Percentiles rank a stretch among this genome's conserved stretches.
phyloP scores from a whole-genome alignment of 2,797 vertebrate species.

The Pangasius macronema region DNA sequence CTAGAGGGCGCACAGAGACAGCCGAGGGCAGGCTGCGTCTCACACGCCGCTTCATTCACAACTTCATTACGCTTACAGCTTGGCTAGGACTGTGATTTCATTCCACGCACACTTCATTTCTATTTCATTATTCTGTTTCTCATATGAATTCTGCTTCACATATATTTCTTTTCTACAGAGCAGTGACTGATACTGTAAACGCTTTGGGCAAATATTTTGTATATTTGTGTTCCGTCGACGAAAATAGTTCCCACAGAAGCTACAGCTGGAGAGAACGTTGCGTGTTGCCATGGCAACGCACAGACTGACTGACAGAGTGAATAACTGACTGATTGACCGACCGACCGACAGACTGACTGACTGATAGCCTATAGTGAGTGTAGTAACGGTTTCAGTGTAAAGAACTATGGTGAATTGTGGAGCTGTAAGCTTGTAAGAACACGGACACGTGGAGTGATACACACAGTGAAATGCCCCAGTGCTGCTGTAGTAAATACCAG shows the following conservation, averaged over 20 bases:
- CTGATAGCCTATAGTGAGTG: not conserved
- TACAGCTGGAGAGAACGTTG: not conserved
- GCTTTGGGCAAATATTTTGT: not conserved
- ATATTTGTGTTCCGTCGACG: not conserved
- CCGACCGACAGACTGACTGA: not conserved
- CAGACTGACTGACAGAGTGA: too few relatives aligned
- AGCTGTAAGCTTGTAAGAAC: not conserved
- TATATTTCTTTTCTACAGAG: not conserved
- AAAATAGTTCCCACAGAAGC: not conserved
- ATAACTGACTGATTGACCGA: too few relatives aligned
- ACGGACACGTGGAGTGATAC: not conserved
- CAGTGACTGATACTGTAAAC: not conserved
- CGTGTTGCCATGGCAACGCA: not conserved
- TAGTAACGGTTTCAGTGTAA: not conserved
- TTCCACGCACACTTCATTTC: not conserved
- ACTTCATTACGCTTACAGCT: not conserved
- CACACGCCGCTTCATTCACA: not conserved
- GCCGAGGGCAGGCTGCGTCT: not conserved
- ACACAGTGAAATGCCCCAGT: not conserved
- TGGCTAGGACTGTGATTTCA: not conserved
- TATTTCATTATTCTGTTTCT: not conserved
- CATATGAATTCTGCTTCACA: not conserved
- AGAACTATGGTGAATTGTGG: not conserved
- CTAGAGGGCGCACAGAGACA: conserved; percentile 22
- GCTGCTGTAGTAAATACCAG: not conserved